phyloP scores from a whole-genome alignment of 2,113 vertebrate genomes.

The Corythaixoides concolor region DNA sequence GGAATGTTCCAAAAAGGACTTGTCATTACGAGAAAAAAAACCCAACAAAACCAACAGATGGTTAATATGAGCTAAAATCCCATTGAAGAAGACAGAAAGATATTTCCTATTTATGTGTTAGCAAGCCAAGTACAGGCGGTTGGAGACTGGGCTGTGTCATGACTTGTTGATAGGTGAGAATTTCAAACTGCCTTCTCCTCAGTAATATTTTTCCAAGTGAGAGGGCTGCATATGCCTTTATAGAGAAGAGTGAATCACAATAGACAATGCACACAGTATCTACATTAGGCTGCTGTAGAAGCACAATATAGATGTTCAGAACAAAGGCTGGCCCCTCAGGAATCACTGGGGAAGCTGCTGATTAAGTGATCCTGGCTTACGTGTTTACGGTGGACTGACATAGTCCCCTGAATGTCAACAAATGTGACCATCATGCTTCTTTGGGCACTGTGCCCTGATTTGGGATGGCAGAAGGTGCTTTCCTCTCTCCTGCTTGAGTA shows the following conservation, averaged over 20 bases:
- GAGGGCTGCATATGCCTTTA: background rate
- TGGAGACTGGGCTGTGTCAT: conserved; percentile 32
- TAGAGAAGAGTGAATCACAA: background rate
- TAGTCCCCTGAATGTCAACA: background rate
- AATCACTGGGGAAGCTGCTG: background rate
- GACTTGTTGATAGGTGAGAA: conserved; percentile 43
- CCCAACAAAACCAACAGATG: no score
- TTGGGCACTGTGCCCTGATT: background rate
- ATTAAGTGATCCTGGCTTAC: background rate
- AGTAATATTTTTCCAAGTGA: background rate
- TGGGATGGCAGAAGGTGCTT: background rate
- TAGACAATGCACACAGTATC: background rate
- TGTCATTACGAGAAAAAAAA: background rate
- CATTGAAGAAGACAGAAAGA: conserved; percentile 2
- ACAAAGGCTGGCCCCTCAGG: background rate
- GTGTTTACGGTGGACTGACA: background rate
- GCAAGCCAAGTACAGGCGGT: background rate
- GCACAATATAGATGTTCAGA: background rate
- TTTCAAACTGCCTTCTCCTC: conserved; percentile 20
- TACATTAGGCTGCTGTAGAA: background rate
- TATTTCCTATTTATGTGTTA: background rate
- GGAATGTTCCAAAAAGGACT: background rate
- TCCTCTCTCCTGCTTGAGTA: background rate
- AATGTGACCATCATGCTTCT: background rate
- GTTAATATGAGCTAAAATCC: conserved; percentile 33